These are phyloP conservation scores for Venustaconcha ellipsiformis DNA, from an alignment of 1,140 invertebrate genomes.

Conservation along the genomic window DNA sequence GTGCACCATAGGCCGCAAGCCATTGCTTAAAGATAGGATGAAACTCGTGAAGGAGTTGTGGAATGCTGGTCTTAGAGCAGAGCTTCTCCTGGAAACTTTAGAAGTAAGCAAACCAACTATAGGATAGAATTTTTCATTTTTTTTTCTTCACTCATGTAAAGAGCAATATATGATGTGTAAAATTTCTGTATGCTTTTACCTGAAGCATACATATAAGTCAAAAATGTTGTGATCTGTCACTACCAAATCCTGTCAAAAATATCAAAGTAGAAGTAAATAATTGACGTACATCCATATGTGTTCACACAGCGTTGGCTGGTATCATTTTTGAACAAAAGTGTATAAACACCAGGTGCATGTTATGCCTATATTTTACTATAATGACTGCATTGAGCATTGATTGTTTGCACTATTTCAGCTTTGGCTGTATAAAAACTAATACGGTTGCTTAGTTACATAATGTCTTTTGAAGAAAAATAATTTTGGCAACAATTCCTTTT, in stretches of 20 bases:
- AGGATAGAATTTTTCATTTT: neutral
- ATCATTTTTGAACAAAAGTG: too few relatives aligned
- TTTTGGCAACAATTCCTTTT: too few relatives aligned
- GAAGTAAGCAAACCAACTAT: constrained; percentile 59
- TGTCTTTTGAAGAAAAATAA: too few relatives aligned
- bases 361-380: too few relatives aligned
- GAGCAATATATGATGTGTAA: neutral
- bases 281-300: too few relatives aligned
- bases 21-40: constrained; percentile 76
- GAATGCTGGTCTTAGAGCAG: constrained; percentile 72
- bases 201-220: neutral
- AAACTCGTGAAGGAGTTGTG: constrained; percentile 75
- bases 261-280: neutral
- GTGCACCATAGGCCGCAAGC: constrained; percentile 74
- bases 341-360: too few relatives aligned
- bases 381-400: too few relatives aligned
- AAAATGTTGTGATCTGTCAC: neutral
- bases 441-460: too few relatives aligned
- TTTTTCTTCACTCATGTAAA: neutral
- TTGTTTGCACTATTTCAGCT: too few relatives aligned
- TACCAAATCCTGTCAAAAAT: too few relatives aligned
- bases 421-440: too few relatives aligned
- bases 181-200: neutral
- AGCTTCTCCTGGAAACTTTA: constrained; percentile 69
- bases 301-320: too few relatives aligned